Evolutionary conservation across 2,113 vertebrate species (phyloP).

Genomic region (Psettodes erumei): DNA sequence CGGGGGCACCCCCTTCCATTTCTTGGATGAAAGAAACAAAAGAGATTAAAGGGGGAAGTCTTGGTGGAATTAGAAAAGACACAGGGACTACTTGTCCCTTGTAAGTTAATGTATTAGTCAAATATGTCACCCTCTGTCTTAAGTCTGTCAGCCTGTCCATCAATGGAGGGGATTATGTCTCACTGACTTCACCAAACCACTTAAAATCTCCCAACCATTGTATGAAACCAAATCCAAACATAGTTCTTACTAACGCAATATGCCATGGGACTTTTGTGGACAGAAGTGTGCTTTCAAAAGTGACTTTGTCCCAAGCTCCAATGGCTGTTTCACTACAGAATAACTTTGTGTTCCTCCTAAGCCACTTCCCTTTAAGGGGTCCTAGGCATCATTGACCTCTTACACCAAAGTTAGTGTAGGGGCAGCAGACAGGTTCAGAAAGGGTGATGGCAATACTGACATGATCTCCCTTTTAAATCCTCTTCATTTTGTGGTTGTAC

Average conservation of each 20-base stretch:
- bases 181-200: slow-evolving; percentile 57
- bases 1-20: slow-evolving; percentile 33
- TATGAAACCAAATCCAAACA: slow-evolving; percentile 47
- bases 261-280: slow-evolving; percentile 62
- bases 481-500: slow-evolving; percentile 33
- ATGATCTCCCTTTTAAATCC: slow-evolving; percentile 22
- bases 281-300: slow-evolving; percentile 40
- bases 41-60: slow-evolving; percentile 12
- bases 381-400: neutral
- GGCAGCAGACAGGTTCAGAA: neutral
- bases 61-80: slow-evolving; percentile 22
- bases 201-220: slow-evolving; percentile 39
- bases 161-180: slow-evolving; percentile 47
- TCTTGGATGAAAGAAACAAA: slow-evolving; percentile 51
- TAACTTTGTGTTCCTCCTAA: slow-evolving; percentile 49
- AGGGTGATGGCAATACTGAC: neutral
- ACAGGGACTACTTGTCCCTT: slow-evolving; percentile 50
- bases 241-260: slow-evolving; percentile 44
- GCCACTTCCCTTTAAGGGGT: slow-evolving; percentile 25
- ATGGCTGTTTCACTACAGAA: slow-evolving; percentile 30
- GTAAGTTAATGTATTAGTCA: slow-evolving; percentile 38
- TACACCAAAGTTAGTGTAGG: slow-evolving; percentile 5
- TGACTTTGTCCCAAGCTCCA: slow-evolving; percentile 44
- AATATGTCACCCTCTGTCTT: slow-evolving; percentile 12
- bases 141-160: slow-evolving; percentile 29